Percentiles rank a stretch among this genome's conserved stretches.
These are phyloP conservation scores for Lasioglossum pauxillum DNA, from an alignment of 2,888 invertebrate genomes.

Conservation along the genomic window DNA sequence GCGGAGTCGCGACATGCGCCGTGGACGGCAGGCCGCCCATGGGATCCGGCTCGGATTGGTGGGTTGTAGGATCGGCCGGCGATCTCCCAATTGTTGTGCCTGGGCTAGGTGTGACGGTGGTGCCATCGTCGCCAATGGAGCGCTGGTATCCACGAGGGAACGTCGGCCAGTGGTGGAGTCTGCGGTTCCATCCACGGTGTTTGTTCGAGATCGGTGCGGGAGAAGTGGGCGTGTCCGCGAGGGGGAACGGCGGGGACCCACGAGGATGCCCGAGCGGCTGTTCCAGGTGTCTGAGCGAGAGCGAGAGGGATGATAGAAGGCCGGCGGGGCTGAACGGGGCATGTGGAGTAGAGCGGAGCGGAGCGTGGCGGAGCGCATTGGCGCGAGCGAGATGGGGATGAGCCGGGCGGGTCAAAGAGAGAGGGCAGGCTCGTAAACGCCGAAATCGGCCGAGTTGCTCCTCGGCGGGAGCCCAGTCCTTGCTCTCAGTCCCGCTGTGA, in stretches of 20 bases:
- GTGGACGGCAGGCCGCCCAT: constrained; percentile 69
- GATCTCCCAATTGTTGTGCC: constrained; percentile 73
- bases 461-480: constrained; percentile 78
- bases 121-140: constrained; percentile 79
- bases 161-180: constrained; percentile 61
- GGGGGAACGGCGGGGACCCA: constrained; percentile 33
- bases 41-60: constrained; percentile 59
- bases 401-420: constrained; percentile 31
- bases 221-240: constrained; percentile 43
- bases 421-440: constrained; percentile 60
- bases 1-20: constrained; percentile 74
- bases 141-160: constrained; percentile 76
- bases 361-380: background rate
- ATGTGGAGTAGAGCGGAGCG: background rate
- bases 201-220: constrained; percentile 34
- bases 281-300: background rate
- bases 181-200: constrained; percentile 12
- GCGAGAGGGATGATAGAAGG: background rate
- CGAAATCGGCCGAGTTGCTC: constrained; percentile 81
- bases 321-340: background rate
- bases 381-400: background rate
- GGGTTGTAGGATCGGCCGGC: constrained; percentile 78
- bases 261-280: constrained; percentile 34
- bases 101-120: constrained; percentile 50
- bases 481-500: constrained; percentile 84